Evolutionary conservation across 2,797 vertebrate genomes (phyloP), one percentile per base, ranked within the genome.

Genomic region (Sebastes matsubarae): DNA sequence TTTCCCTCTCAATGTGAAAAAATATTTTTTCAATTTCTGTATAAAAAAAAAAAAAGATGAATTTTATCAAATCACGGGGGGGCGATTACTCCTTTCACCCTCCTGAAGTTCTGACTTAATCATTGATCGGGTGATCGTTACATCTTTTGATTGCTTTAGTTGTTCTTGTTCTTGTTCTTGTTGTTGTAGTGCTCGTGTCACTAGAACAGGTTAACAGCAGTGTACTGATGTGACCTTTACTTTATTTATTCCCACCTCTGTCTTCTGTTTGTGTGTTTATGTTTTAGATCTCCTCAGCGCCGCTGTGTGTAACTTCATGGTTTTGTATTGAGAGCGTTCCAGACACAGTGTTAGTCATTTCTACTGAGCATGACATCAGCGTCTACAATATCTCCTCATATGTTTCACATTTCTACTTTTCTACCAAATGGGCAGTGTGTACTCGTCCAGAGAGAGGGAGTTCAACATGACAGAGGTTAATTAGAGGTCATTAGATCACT

Each of bases 21-120:
- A 83, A 69, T 94, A 89, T 94, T 94, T 94, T 93, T 93, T 91
- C 81, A 92, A 91, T 92, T 78, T 72, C 83, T 90, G 83, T 94
- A 82, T 81, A 20, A 68, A 25, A 65, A 58, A 65, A 89, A 80
- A 89, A 89, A 80, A 83, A 80, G 72, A 87, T 83, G 71, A 12
- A 87, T 90, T 91, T 87, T 81, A 89, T 92, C 72, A 72, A 87
- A 81, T 82, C 30, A 72, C 8, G 7, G 75, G 72, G 75, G 72
- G 76, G 77, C 27, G 64, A 63, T 80, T 54, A 75, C 73, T 83
- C 70, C 57, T 84, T 83, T 90, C n/a, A 84, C 42, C 52, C 72
- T 83, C 77, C 87, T 80, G 79, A 81, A 76, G 46, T 80, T 80
- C 3, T 81, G 68, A 73, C 13, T 69, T 72, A 3, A 60, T 74